phyloP scores from a whole-genome alignment of 1,140 invertebrate species.

The Neodiprion fabricii region DNA sequence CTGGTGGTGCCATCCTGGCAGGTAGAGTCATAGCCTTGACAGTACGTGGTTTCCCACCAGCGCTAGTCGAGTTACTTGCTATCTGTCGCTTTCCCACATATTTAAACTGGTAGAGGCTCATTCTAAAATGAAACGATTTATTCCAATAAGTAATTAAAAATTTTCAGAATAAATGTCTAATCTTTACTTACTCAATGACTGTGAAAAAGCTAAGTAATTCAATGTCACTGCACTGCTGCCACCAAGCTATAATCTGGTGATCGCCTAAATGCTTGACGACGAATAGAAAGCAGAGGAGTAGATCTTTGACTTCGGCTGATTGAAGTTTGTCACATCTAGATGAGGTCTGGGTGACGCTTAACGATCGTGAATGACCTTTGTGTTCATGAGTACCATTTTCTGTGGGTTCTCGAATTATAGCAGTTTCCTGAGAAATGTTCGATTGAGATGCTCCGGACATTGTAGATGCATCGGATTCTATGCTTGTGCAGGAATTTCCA shows the following conservation, averaged over 20 bases:
- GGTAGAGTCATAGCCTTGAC: slow-evolving; percentile 78
- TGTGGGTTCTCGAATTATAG: slow-evolving; percentile 60
- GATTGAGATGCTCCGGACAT: slow-evolving; percentile 67
- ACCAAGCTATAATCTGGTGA: slow-evolving; percentile 89
- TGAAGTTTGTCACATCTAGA: slow-evolving; percentile 79
- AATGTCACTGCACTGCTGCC: slow-evolving; percentile 80
- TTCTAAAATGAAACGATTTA: slow-evolving; percentile 60
- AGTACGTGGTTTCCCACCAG: slow-evolving; percentile 61
- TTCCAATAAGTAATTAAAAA: slow-evolving; percentile 18
- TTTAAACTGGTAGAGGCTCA: slow-evolving; percentile 87
- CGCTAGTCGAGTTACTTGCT: slow-evolving; percentile 56
- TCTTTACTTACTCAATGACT: slow-evolving; percentile 75
- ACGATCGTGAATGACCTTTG: slow-evolving; percentile 59
- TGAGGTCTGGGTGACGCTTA: slow-evolving; percentile 66
- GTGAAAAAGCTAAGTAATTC: slow-evolving; percentile 83
- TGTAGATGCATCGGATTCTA: slow-evolving; percentile 69
- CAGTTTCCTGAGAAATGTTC: slow-evolving; percentile 69
- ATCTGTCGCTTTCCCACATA: slow-evolving; percentile 85
- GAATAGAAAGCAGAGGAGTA: slow-evolving; percentile 90
- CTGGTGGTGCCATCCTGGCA: slow-evolving; percentile 78
- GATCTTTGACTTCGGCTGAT: slow-evolving; percentile 79
- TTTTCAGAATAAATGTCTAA: slow-evolving; percentile 44
- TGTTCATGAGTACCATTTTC: slow-evolving; percentile 44
- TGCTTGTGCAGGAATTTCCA: slow-evolving; percentile 64
- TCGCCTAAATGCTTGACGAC: slow-evolving; percentile 89